Conservation (phyloP, 1,140 invertebrate species). For the Ditylenchus dipsaci region DNA sequence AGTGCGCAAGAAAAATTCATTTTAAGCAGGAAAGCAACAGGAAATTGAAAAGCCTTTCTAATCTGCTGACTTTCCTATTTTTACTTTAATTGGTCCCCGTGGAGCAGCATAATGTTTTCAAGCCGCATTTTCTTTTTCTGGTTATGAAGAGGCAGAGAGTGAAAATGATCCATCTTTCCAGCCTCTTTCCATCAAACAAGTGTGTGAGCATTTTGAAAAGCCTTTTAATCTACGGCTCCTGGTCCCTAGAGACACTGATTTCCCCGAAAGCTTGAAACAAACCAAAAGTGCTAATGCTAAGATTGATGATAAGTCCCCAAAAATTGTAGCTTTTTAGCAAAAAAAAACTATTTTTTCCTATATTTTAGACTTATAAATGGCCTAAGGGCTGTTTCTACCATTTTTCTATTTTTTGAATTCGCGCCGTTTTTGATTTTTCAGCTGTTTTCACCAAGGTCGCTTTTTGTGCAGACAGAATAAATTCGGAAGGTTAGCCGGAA, state of each 20-base stretch:
- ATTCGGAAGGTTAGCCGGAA: too few species aligned
- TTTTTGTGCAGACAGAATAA: too few species aligned
- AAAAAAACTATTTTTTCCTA: not conserved
- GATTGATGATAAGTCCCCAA: conserved; percentile 1
- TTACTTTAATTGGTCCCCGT: not conserved
- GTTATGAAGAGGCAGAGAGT: not conserved
- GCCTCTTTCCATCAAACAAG: not conserved
- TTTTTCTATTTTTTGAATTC: too few species aligned
- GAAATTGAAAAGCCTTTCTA: too few species aligned
- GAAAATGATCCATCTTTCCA: conserved; percentile 2
- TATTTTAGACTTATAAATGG: too few species aligned
- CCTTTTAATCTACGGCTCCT: not conserved
- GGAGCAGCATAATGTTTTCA: not conserved
- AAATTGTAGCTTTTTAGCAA: too few species aligned
- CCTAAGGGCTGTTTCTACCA: too few species aligned
- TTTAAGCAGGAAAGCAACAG: too few species aligned
- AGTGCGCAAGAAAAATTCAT: too few species aligned
- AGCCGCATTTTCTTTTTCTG: not conserved
- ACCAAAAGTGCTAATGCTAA: not conserved
- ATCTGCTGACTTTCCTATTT: not conserved
- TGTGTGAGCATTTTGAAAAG: not conserved
- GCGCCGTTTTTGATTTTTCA: too few species aligned
- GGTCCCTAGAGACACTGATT: not conserved
- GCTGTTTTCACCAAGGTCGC: too few species aligned
- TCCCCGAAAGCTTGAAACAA: not conserved